Percentiles rank a stretch among this genome's conserved stretches.
phyloP scores from a whole-genome alignment of 1,140 invertebrate species.

The Teleogryllus occipitalis region DNA sequence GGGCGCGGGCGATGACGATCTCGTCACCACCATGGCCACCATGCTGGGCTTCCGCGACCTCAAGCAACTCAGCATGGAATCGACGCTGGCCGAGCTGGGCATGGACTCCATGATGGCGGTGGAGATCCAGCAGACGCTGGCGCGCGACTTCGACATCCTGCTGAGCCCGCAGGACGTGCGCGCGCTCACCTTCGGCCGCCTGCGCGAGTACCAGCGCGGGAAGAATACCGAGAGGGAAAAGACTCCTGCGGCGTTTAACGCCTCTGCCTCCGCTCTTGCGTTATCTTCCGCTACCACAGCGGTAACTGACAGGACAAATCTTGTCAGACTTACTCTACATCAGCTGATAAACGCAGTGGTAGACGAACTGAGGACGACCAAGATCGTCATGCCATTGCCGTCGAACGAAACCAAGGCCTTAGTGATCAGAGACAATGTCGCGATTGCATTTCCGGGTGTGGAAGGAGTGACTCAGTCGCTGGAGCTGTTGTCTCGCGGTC shows the following conservation, averaged over 20 bases:
- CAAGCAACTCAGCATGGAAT: slow-evolving; percentile 37
- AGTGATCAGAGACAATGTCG: neutral
- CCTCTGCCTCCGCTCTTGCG: too few species aligned
- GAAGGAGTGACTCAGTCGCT: neutral
- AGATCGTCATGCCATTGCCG: neutral
- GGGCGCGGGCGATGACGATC: too few species aligned
- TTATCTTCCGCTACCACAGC: too few species aligned
- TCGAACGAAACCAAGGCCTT: neutral
- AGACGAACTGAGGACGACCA: neutral
- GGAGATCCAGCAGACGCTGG: slow-evolving; percentile 72
- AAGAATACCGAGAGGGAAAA: neutral
- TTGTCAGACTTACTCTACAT: neutral
- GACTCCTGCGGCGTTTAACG: too few species aligned
- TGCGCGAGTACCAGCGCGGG: neutral
- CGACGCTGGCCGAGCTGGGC: slow-evolving; percentile 57
- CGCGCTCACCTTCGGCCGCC: neutral
- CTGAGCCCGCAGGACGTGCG: slow-evolving; percentile 53
- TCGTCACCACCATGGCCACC: too few species aligned
- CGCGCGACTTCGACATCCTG: slow-evolving; percentile 48
- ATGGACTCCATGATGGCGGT: slow-evolving; percentile 87
- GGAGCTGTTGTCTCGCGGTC: neutral
- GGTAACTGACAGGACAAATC: too few species aligned
- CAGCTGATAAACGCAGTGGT: neutral
- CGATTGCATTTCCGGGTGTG: neutral
- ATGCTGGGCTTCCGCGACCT: slow-evolving; percentile 14